Evolutionary conservation across 1,140 invertebrate genomes (phyloP), one percentile per base, ranked within the genome.

Genomic region (Zaprionus ghesquierei): DNA sequence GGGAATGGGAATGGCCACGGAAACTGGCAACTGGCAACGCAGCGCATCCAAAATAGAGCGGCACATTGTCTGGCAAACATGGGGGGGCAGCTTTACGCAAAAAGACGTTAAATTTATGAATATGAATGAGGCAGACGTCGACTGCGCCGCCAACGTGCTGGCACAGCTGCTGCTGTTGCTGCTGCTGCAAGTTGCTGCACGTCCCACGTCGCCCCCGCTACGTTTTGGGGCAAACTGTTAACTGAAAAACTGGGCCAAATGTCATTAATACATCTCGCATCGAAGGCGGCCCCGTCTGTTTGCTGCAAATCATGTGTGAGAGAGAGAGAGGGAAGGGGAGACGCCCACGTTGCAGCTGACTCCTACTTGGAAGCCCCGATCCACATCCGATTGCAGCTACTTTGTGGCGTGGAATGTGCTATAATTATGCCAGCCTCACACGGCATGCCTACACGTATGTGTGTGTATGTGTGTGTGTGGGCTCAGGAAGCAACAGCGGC

Each of bases 221-320:
- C 15, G 38, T 33, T 44, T 51, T n/a, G n/a, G 25, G 49, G 38
- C 29, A 66, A 71, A 65, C 73, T 61, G 60, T 62, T 60, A 38
- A 29, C 6, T 15, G 35, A 64, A 33, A 82, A 86, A 86, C 79
- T 86, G 69, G 82, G 82, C 76, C 82, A 86, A 86, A 87, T 89
- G 82, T 87, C 82, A 86, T 86, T 87, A 86, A 86, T 86, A 86
- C 82, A 87, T 87, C 82, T 86, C 62, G 64, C 68, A 79, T 73
- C 77, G 78, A 75, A 79, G 81, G 72, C 69, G 59, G 69, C 51
- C 54, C 38, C 49, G 61, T 41, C 66, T 72, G n/a, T n/a, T n/a
- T n/a, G n/a, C n/a, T n/a, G 72, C 66, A 59, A 71, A 56, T 74
- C 76, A 69, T 69, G 71, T 71, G 68, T 44, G 62, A 12, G 22